These are phyloP conservation scores for Empidonax alnorum DNA, from an alignment of 2,113 vertebrate genomes.

Conservation along the genomic window DNA sequence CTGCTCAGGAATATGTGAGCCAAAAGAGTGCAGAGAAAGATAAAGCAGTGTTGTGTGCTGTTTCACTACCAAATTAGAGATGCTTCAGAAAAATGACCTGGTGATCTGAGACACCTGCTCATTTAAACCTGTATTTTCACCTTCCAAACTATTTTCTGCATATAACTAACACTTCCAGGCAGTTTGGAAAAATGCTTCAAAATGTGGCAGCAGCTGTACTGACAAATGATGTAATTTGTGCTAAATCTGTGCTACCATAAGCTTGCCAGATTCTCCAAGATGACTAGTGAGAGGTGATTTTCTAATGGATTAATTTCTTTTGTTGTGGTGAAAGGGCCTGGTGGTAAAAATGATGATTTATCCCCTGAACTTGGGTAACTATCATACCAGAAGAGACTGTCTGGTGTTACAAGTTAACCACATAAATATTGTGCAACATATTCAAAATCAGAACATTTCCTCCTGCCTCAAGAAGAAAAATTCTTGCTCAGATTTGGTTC, in stretches of 20 bases:
- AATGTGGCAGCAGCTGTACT: neutral
- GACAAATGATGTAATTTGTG: neutral
- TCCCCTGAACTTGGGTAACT: neutral
- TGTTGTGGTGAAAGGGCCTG: neutral
- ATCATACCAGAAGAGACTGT: neutral
- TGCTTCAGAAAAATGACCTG: neutral
- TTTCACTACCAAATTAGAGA: neutral
- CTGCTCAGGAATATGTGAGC: neutral
- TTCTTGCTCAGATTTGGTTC: slow-evolving; percentile 41
- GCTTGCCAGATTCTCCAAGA: neutral
- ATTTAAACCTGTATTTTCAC: neutral
- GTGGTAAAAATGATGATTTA: neutral
- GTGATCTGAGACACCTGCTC: neutral
- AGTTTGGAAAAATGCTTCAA: neutral
- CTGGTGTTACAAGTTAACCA: neutral
- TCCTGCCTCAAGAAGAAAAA: neutral
- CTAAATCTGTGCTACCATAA: neutral
- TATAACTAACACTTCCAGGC: neutral
- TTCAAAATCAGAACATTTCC: neutral
- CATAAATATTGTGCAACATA: neutral
- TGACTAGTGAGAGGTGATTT: neutral
- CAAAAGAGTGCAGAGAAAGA: neutral
- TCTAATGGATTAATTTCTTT: neutral
- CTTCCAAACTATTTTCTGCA: neutral
- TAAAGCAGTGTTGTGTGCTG: neutral